A percentile compares a stretch with the other conserved stretches of the same genome.
Evolutionary conservation across 2,888 invertebrate genomes (phyloP).

Genomic region (Trypoxylon attenuatum): DNA sequence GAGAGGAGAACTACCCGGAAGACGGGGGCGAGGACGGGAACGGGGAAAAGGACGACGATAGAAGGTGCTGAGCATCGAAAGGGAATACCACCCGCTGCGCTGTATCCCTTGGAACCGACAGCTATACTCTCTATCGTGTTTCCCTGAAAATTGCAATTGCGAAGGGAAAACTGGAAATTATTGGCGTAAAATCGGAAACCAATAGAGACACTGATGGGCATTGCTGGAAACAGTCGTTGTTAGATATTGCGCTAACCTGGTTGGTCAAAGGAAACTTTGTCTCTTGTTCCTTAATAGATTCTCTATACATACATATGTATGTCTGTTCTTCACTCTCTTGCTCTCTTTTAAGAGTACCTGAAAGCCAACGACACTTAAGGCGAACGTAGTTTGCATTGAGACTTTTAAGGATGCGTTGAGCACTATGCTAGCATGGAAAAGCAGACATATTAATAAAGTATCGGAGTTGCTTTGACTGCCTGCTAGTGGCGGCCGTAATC

Average conservation of each 20-base stretch:
- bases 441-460: not conserved
- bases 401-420: not conserved
- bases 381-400: too few relatives aligned
- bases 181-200: slow-evolving; percentile 55
- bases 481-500: not conserved
- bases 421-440: not conserved
- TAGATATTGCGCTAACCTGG: slow-evolving; percentile 47
- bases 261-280: slow-evolving; percentile 24
- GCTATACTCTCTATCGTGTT: slow-evolving; percentile 8
- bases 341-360: too few relatives aligned
- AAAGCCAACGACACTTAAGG: too few relatives aligned
- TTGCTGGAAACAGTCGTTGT: slow-evolving; percentile 40
- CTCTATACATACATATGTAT: too few relatives aligned
- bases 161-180: slow-evolving; percentile 39
- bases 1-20: too few relatives aligned
- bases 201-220: slow-evolving; percentile 52
- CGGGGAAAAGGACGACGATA: not conserved
- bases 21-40: not conserved
- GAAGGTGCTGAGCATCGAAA: not conserved
- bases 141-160: slow-evolving; percentile 40
- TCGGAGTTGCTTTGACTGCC: not conserved
- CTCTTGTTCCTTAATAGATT: too few relatives aligned
- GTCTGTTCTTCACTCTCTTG: too few relatives aligned
- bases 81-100: not conserved
- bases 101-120: slow-evolving; percentile 23